Evolutionary conservation across 1,140 invertebrate species (phyloP).

Genomic region (Bombus affinis): DNA sequence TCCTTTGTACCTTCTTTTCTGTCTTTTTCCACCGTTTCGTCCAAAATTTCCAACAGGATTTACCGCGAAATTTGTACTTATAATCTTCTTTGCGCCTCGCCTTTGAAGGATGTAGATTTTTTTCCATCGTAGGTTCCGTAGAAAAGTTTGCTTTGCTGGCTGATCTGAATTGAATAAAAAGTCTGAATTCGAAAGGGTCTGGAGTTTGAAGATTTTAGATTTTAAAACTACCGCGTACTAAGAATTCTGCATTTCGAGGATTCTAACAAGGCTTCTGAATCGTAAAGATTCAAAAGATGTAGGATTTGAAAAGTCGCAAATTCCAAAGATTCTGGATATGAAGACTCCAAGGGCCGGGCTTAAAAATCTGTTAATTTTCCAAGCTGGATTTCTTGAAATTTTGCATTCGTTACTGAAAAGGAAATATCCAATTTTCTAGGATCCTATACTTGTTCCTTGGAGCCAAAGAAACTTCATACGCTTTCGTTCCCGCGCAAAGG

Average conservation of each 20-base stretch:
- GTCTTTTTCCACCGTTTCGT: neutral
- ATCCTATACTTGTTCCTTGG: neutral
- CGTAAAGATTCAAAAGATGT: neutral
- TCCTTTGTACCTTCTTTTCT: neutral
- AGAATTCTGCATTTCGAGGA: too few species aligned
- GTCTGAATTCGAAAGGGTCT: neutral
- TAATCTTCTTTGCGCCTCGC: neutral
- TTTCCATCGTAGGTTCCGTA: neutral
- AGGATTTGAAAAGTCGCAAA: fast-evolving
- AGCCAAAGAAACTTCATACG: neutral
- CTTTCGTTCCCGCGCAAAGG: neutral
- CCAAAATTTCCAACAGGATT: neutral
- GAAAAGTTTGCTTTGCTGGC: neutral
- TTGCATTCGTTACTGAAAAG: too few species aligned
- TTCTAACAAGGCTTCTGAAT: too few species aligned
- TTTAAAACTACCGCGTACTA: too few species aligned
- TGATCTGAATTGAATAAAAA: neutral
- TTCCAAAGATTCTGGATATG: too few species aligned
- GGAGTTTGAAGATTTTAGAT: neutral
- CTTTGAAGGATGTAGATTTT: neutral
- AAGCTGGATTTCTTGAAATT: too few species aligned
- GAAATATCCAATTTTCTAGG: neutral
- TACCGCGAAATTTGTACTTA: neutral
- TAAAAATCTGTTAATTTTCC: too few species aligned
- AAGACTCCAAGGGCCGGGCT: too few species aligned